Base-by-base conservation (phyloP, 2,888 invertebrate species). In the Drosophila robusta region DNA sequence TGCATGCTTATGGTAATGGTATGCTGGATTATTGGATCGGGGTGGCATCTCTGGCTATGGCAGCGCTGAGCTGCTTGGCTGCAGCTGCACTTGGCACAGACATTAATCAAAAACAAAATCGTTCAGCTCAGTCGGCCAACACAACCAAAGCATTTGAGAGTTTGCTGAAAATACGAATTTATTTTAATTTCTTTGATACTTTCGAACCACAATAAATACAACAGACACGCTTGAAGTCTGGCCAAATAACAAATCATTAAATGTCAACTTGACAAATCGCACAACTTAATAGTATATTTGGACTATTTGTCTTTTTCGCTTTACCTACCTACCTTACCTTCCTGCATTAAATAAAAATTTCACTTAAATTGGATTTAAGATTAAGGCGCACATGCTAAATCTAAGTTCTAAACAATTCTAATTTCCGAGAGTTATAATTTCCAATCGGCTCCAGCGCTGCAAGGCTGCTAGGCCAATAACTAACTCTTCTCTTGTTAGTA, bases 31-130 rank as follows among this genome's bases (percentile, higher is more conserved):
- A 18, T 38, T 56, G 56, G 36, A n/a, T n/a, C 16, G 18, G 26
- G 29, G 1, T 18, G 24, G 44, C 34, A 24, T 22, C 49, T 34
- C 32, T 38, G 50, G 50, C 14, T n/a, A 0, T 26, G 16, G 16
- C 39, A 16, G 16, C 4, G 22, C 36, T 24, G 18, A 42, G 32
- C 32, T 49, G 26, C 51, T 51, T 4, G 24, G 32, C 39, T 62
- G 11, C 18, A 47, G 47, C 62, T 62, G 62, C 65, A 46, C 51
- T 64, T 64, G 65, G 45, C 64, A 64, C n/a, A 38, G 50, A 32
- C 64, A 64, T 64, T 64, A 64, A 64, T 63, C 64, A 64, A 64
- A 62, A 16, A 18, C 42, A 62, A 65, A 62, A 58, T 45, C 60
- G 50, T 36, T 61, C 34, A 36, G 42, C 57, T 44, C n/a, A 12